Evolutionary conservation across 2,113 vertebrate species (phyloP), one percentile per base, ranked within the genome.

Genomic region (Sarotherodon lohbergeri): DNA sequence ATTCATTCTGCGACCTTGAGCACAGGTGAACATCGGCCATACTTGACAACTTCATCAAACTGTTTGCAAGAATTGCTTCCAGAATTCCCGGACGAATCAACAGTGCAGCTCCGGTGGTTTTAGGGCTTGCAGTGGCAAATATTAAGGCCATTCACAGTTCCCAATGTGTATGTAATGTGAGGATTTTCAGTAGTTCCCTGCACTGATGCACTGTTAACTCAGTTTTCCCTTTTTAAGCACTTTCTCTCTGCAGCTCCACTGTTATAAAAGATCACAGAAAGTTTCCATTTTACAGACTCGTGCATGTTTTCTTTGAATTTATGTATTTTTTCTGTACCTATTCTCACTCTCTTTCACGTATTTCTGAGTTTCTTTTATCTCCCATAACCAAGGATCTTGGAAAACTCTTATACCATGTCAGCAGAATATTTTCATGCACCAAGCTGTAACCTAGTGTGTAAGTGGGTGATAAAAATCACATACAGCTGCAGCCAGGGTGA

Each of bases 401-500:
- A 71, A 85, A 84, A 66, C 46, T 43, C 29, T 39, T 63, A 3
- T n/a, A 43, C 24, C 63, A 48, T 86, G 63, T 59, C 63, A 83
- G 82, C 52, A 82, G 55, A 85, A 80, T 73, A 61, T 83, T 87
- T 80, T 63, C 24, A 86, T 52, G 39, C 86, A 83, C 82, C 52
- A 46, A 61, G 73, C 84, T 85, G 71, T 80, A 78, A 89, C 55
- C 48, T 73, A 59, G 32, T 89, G 79, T 88, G 82, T 82, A 57
- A 87, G 61, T 32, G 19, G 56, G 82, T 73, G 73, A 89, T 86
- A 84, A 83, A 91, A 90, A 76, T 88, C 85, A 85, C 92, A 92
- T 59, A 6, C 5, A 76, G 27, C 66, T 92, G 91, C 50, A 86
- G 80, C 29, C 80, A 57, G 43, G 71, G n/a, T 59, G 5, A 10